These are phyloP conservation scores for Xiphydria camelus DNA, from an alignment of 2,888 invertebrate species.

Conservation along the genomic window DNA sequence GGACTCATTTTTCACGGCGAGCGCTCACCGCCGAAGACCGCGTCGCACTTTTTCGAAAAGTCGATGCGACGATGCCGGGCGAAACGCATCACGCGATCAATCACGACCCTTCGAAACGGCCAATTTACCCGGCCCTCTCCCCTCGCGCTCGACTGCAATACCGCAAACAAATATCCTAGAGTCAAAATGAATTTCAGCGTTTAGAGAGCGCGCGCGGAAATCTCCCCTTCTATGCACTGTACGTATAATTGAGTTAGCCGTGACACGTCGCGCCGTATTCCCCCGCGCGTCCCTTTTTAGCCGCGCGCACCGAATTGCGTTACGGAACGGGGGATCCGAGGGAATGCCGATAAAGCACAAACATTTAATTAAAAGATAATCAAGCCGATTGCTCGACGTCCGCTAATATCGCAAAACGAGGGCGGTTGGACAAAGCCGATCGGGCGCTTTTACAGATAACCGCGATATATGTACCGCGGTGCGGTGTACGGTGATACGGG, in stretches of 20 bases:
- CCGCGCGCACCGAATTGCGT: neutral
- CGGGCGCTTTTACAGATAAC: constrained; percentile 52
- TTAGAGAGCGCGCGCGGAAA: constrained; percentile 1
- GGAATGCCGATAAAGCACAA: constrained; percentile 46
- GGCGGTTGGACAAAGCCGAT: constrained; percentile 42
- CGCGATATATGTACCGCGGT: no score
- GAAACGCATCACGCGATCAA: no score
- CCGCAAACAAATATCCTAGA: constrained; percentile 16
- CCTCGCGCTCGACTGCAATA: no score
- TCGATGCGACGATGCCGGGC: no score
- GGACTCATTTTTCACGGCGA: no score
- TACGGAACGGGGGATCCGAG: neutral
- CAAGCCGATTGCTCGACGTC: constrained; percentile 41
- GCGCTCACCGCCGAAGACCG: no score
- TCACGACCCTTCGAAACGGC: constrained; percentile 16
- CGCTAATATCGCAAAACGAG: constrained; percentile 45
- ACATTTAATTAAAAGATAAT: constrained; percentile 57
- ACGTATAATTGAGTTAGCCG: constrained; percentile 44
- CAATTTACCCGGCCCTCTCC: constrained; percentile 14
- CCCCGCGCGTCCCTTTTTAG: no score
- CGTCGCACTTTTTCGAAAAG: no score
- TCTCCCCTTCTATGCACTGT: no score
- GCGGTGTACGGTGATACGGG: no score
- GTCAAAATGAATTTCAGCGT: constrained; percentile 17
- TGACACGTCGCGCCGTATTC: constrained; percentile 35